Evolutionary conservation across 2,888 invertebrate genomes (phyloP).

Genomic region (Mesorhabditis belari): DNA sequence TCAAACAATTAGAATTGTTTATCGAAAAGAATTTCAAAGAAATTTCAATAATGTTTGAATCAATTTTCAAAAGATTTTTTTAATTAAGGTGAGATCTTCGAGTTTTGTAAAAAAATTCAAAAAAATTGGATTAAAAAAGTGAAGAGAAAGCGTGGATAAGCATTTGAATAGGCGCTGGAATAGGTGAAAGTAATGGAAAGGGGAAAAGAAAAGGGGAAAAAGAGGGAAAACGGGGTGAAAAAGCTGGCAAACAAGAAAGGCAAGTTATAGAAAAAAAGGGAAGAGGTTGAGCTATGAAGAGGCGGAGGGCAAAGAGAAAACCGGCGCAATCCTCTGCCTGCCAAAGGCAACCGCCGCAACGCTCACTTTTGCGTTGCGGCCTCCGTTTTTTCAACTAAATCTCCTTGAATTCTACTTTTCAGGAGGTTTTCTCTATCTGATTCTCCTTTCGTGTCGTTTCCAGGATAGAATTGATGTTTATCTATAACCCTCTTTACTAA

Average conservation of each 20-base stretch:
- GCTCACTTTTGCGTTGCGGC: background rate
- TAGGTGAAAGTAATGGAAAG: no score
- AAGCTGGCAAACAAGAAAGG: slow-evolving; percentile 1
- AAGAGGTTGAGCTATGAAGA: background rate
- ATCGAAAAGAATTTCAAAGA: background rate
- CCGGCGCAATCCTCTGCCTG: slow-evolving; percentile 1
- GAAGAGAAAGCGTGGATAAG: background rate
- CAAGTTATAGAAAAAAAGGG: background rate
- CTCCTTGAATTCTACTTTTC: no score
- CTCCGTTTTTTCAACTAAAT: background rate
- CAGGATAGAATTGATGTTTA: no score
- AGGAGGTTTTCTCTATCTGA: no score
- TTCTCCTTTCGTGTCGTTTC: no score
- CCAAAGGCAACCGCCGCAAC: background rate
- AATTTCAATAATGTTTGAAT: background rate
- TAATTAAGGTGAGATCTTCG: no score
- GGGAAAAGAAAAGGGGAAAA: no score
- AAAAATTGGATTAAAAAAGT: slow-evolving; percentile 1
- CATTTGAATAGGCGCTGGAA: no score
- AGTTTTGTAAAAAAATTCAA: slow-evolving; percentile 1
- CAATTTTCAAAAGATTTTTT: no score
- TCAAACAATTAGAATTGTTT: no score
- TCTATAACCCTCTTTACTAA: no score
- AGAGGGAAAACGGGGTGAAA: background rate
- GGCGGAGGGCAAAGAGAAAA: background rate